Conservation (phyloP, 2,797 vertebrate species). For the Acropternis orthonyx region DNA sequence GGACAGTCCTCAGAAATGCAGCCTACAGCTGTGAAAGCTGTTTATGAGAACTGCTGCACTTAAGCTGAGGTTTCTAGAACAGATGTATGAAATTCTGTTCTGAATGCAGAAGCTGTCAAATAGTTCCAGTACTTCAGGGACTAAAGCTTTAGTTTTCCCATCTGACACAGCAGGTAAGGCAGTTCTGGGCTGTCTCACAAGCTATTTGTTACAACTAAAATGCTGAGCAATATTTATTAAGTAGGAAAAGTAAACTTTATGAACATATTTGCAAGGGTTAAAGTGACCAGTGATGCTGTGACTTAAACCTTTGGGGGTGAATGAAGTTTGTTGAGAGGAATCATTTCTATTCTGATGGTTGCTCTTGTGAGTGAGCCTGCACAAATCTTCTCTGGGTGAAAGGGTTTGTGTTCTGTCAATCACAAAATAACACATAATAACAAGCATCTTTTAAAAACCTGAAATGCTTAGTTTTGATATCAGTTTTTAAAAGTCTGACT, state of each 20-base stretch:
- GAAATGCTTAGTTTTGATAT: not conserved
- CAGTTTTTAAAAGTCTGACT: not conserved
- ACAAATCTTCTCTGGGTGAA: not conserved
- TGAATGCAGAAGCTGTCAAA: not conserved
- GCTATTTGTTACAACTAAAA: not conserved
- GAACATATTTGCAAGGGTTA: not conserved
- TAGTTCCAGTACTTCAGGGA: not conserved
- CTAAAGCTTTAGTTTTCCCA: not conserved
- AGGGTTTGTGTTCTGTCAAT: not conserved
- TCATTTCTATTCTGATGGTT: not conserved
- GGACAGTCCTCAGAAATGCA: not conserved
- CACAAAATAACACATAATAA: not conserved
- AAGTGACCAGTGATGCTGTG: not conserved
- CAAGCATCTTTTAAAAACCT: not conserved
- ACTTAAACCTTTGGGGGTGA: not conserved
- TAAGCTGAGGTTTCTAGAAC: not conserved
- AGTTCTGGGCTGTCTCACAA: not conserved
- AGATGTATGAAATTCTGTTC: rapidly evolving
- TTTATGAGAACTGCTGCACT: not conserved
- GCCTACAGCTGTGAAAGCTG: not conserved
- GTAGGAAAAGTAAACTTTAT: not conserved
- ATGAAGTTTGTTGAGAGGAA: not conserved
- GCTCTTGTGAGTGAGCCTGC: not conserved
- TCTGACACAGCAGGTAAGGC: not conserved
- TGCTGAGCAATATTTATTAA: not conserved